Evolutionary conservation across 2,888 invertebrate genomes (phyloP).

Genomic region (Unio delphinus): DNA sequence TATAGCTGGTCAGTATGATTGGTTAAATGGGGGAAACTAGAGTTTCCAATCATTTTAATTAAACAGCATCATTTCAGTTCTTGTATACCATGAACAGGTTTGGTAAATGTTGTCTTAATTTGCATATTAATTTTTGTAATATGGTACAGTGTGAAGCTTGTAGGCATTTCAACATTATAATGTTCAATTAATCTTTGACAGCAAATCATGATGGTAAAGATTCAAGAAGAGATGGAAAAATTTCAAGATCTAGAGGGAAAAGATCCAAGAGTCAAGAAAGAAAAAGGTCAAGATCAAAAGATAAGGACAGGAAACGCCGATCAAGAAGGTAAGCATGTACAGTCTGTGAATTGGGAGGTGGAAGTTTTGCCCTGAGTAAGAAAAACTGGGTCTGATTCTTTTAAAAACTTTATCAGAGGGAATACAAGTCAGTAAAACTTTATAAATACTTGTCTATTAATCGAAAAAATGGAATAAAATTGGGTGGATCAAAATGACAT

Average conservation of each 20-base stretch:
- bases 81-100: too few relatives aligned
- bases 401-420: background rate
- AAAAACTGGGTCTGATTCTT: too few relatives aligned
- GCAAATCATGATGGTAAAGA: constrained; percentile 6
- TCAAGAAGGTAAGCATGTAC: constrained; percentile 41
- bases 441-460: too few relatives aligned
- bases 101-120: background rate
- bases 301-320: constrained; percentile 49
- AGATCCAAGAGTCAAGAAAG: constrained; percentile 68
- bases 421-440: background rate
- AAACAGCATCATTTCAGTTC: too few relatives aligned
- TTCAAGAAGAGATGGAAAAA: constrained; percentile 25
- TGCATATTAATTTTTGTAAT: too few relatives aligned
- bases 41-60: too few relatives aligned
- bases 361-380: background rate
- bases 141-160: background rate
- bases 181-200: too few relatives aligned
- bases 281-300: constrained; percentile 63
- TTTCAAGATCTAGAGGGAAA: constrained; percentile 44
- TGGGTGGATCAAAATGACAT: too few relatives aligned
- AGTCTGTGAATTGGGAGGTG: constrained; percentile 1
- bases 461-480: too few relatives aligned
- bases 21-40: too few relatives aligned
- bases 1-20: too few relatives aligned
- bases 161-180: too few relatives aligned